phyloP scores from a whole-genome alignment of 2,888 invertebrate species.

The Troilus luridus region DNA sequence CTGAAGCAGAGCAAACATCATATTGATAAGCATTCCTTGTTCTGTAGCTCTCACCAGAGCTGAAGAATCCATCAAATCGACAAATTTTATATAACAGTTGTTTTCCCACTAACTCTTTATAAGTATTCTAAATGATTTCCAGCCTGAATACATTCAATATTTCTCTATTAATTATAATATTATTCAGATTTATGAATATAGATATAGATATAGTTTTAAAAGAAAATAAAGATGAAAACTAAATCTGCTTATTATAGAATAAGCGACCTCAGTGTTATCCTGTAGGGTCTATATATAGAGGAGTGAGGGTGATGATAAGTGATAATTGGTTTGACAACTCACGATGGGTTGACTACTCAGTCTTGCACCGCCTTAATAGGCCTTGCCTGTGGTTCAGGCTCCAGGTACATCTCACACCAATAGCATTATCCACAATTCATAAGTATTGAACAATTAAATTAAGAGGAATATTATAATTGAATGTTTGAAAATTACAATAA shows the following conservation, averaged over 20 bases:
- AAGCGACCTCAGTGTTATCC: slow-evolving; percentile 31
- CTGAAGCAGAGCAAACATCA: not conserved
- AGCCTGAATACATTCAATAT: not conserved
- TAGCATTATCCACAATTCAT: not conserved
- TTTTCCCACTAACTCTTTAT: not conserved
- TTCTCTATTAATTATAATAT: not conserved
- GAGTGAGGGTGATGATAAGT: slow-evolving; percentile 46
- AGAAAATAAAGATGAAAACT: slow-evolving; percentile 1
- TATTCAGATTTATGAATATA: not conserved
- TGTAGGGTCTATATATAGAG: slow-evolving; percentile 45
- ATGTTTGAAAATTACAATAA: not conserved
- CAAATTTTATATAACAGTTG: not conserved
- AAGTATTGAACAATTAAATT: not conserved
- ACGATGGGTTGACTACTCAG: not conserved
- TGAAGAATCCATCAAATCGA: not conserved
- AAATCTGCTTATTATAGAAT: slow-evolving; percentile 40
- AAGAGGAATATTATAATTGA: not conserved
- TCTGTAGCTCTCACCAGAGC: not conserved
- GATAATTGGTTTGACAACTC: slow-evolving; percentile 44
- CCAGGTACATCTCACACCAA: not conserved
- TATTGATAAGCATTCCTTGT: not conserved
- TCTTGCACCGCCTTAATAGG: slow-evolving; percentile 41
- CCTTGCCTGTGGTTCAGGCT: not conserved
- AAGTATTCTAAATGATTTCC: not conserved
- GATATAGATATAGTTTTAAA: not conserved